Base-by-base conservation (phyloP, 2,113 vertebrate genomes). In the Panthera uncia region DNA sequence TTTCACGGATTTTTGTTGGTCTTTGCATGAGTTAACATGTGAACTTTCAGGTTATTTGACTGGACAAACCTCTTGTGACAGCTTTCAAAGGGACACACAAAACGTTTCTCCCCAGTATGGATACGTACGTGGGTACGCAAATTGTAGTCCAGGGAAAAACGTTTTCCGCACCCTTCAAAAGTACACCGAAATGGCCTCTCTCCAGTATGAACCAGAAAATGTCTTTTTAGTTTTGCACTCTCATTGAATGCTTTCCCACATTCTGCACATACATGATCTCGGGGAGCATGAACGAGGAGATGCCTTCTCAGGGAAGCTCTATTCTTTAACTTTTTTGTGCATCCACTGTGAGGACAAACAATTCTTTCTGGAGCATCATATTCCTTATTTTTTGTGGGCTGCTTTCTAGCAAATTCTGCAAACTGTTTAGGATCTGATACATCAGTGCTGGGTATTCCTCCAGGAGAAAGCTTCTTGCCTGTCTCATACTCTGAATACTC, bases 61-160 rank as follows among this genome's bases (percentile, higher is more conserved):
- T 99, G 99, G 95, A 99, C 99, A 96, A 99, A 99, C 98, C 99
- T 99, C 98, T 99, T 99, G 98, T 99, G 99, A 98, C 99, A 99
- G 98, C 99, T 99, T 0, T 99, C 99, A 33, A 99, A 99, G n/a
- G 99, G 99, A 97, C 99, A 99, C 81, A 99, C 99, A 2, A 99
- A 99, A 45, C 99, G 99, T 96, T 99, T 99, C 98, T 99, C 99
- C 71, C 99, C 99, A 96, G 99, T 99, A 98, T 99, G 99, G 99
- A 99, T 99, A 94, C 99, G 99, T 87, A 99, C 99, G 0, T 99
- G 99, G 1, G 99, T 99, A 97, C 99, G 99, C 96, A 99, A 98
- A 98, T 99, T 99, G 99, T 99, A 99, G 99, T 99, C 99, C 99
- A 99, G 98, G 74, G 99, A 99, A 98, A 99, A 99, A 96, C 99